phyloP scores from a whole-genome alignment of 2,888 invertebrate genomes.

The Brachyopa scutellaris region DNA sequence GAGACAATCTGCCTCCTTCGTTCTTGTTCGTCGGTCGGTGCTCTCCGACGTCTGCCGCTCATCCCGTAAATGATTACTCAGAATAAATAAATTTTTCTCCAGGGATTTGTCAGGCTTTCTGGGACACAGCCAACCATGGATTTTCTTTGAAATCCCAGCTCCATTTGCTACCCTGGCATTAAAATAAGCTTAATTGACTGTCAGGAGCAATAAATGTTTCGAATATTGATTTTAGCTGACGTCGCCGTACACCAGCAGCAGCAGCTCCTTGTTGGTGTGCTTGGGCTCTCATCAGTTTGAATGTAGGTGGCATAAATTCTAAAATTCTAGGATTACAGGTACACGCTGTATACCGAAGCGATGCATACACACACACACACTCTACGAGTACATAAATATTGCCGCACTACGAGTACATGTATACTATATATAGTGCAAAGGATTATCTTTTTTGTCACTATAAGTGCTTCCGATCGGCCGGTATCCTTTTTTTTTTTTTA shows the following conservation, averaged over 20 bases:
- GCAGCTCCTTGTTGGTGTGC: not conserved
- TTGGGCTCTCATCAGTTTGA: too few species aligned
- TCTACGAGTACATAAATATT: conserved; percentile 20
- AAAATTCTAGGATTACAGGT: conserved; percentile 38
- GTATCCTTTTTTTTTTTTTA: conserved; percentile 9
- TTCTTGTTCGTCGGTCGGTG: not conserved
- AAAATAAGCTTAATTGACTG: conserved; percentile 70
- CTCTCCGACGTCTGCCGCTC: not conserved
- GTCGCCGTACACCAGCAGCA: too few species aligned
- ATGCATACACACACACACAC: not conserved
- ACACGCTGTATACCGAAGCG: not conserved
- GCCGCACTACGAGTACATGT: too few species aligned
- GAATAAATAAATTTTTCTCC: conserved; percentile 49
- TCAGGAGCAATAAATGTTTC: conserved; percentile 63
- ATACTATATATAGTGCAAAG: conserved; percentile 34
- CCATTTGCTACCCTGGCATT: conserved; percentile 52
- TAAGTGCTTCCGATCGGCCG: conserved; percentile 41
- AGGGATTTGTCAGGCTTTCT: conserved; percentile 63
- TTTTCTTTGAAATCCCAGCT: conserved; percentile 36
- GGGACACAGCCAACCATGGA: conserved; percentile 46
- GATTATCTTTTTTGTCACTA: conserved; percentile 40
- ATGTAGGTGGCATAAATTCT: conserved; percentile 23
- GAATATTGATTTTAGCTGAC: conserved; percentile 59
- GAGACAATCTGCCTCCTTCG: conserved; percentile 36
- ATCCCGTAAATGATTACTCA: conserved; percentile 28